Percentiles rank a stretch among this genome's conserved stretches.
These are phyloP conservation scores for Oscheius myriophilus DNA, from an alignment of 2,888 invertebrate species.

Conservation along the genomic window DNA sequence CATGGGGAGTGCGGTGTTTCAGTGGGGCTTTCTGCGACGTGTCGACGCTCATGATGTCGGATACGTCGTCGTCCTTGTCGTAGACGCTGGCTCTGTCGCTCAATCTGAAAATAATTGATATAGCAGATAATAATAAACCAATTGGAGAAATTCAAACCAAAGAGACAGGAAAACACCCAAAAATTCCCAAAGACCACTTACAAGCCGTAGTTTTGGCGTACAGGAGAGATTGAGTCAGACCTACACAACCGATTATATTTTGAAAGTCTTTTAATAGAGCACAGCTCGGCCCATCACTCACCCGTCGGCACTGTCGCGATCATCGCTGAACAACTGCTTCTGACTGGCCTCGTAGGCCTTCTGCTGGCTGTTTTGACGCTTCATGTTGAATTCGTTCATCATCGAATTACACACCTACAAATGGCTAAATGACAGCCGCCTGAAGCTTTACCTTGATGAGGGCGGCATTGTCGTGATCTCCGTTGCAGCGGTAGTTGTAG, in stretches of 20 bases:
- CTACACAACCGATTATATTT: not conserved
- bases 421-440: not conserved
- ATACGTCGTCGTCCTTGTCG: constrained; percentile 38
- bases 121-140: not conserved
- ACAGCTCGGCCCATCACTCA: constrained; percentile 30
- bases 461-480: constrained; percentile 39
- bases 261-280: constrained; percentile 3
- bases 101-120: constrained; percentile 39
- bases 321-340: constrained; percentile 63
- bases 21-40: constrained; percentile 31
- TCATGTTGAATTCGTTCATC: constrained; percentile 40
- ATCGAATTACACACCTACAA: constrained; percentile 45
- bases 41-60: constrained; percentile 35
- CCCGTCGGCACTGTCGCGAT: constrained; percentile 65
- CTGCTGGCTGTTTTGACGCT: constrained; percentile 33
- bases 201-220: constrained; percentile 1
- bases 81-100: constrained; percentile 51
- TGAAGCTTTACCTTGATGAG: constrained; percentile 34
- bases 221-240: not conserved
- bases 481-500: constrained; percentile 41
- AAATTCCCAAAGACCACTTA: constrained; percentile 1
- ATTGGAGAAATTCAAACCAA: constrained; percentile 2
- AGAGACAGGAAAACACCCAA: not conserved
- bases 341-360: constrained; percentile 51
- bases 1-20: constrained; percentile 41